Evolutionary conservation across 2,113 vertebrate species (phyloP).

Genomic region (Coptodon rendalli): DNA sequence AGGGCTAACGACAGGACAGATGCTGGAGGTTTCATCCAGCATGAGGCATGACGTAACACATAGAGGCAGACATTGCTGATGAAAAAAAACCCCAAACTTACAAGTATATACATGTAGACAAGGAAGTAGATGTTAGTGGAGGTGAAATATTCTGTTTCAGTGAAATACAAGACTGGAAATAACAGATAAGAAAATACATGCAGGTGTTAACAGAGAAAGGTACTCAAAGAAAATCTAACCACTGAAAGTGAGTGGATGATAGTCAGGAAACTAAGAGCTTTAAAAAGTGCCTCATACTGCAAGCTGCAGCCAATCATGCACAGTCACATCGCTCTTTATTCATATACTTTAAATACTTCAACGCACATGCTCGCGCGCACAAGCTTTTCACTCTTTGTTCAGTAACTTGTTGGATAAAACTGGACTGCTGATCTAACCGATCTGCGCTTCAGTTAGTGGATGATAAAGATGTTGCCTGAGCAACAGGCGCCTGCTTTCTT

Average conservation of each 20-base stretch:
- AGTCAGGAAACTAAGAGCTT: not conserved
- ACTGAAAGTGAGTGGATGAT: not conserved
- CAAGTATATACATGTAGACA: not conserved
- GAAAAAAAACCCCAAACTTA: fast-evolving
- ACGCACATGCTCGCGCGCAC: fast-evolving
- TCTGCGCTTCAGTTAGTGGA: fast-evolving
- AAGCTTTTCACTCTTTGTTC: not conserved
- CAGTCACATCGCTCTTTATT: fast-evolving
- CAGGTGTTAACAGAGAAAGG: not conserved
- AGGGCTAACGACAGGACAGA: not conserved
- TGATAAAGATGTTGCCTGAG: not conserved
- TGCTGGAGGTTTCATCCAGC: not conserved
- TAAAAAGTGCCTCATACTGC: not conserved
- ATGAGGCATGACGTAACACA: not conserved
- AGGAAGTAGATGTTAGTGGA: not conserved
- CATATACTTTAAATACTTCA: not conserved
- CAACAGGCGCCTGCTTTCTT: not conserved
- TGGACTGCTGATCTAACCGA: not conserved
- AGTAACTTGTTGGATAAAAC: not conserved
- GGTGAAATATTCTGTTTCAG: not conserved
- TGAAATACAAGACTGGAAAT: not conserved
- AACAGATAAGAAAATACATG: not conserved
- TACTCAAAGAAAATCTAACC: fast-evolving
- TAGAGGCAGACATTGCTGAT: not conserved
- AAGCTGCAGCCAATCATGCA: fast-evolving